A percentile compares a stretch with the other conserved stretches of the same genome.
Conservation (phyloP, 37 sponge, comb jelly and placozoan species). For the Geodia barretti region DNA sequence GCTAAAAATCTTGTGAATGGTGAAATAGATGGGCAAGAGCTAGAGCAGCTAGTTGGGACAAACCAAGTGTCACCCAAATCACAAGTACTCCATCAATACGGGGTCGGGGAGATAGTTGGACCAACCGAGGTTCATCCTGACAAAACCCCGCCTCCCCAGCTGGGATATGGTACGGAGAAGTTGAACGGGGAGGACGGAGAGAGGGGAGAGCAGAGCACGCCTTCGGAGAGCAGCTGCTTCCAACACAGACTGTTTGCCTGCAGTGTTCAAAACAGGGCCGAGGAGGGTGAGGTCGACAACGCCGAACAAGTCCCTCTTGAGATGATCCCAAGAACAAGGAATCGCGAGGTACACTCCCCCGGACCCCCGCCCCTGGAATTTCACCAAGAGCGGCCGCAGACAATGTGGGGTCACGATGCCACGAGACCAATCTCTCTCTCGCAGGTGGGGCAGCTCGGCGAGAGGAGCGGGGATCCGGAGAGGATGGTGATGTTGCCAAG, state of each 20-base stretch:
- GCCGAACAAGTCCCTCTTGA: slow-evolving; percentile 41
- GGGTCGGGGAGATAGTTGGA: neutral
- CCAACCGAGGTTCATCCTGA: neutral
- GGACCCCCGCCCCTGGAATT: neutral
- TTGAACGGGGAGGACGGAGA: neutral
- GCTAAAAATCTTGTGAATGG: too few species aligned
- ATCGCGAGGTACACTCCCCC: neutral
- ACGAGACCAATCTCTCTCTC: neutral
- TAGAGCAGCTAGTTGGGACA: too few species aligned
- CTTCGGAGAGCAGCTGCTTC: neutral
- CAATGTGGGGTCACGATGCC: neutral
- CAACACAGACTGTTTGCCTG: slow-evolving; percentile 52
- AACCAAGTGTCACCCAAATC: too few species aligned
- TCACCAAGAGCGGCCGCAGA: neutral
- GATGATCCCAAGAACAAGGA: neutral
- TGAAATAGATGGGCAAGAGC: too few species aligned
- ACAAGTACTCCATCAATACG: too few species aligned
- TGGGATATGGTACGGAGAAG: slow-evolving; percentile 16
- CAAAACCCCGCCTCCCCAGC: neutral
- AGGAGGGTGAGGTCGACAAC: slow-evolving; percentile 14
- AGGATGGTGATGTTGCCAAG: neutral
- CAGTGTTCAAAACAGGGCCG: neutral
- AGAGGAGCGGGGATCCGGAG: neutral
- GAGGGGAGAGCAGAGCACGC: neutral
- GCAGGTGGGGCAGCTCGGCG: neutral